Evolutionary conservation across 1,140 invertebrate species (phyloP).

Genomic region (Meteorus sp.): DNA sequence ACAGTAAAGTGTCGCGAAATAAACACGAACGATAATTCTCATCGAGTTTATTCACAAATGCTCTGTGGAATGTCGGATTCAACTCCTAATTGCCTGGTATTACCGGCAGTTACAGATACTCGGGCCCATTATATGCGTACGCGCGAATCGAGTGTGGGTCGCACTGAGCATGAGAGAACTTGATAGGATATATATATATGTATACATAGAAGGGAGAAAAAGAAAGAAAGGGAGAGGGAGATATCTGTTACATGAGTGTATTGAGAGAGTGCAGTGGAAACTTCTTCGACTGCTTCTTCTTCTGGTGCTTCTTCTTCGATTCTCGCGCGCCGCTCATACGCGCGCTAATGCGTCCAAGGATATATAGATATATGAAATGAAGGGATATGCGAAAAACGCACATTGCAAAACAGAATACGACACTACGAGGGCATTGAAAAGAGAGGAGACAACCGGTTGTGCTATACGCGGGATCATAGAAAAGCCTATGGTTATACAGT

Average conservation of each 20-base stretch:
- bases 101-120: slow-evolving; percentile 13
- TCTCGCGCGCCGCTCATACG: no score
- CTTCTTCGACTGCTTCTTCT: no score
- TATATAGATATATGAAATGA: no score
- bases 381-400: no score
- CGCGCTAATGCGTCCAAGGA: no score
- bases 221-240: no score
- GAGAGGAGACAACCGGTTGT: slow-evolving; percentile 54
- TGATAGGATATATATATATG: neutral
- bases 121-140: slow-evolving; percentile 11
- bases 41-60: neutral
- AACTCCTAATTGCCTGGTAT: slow-evolving; percentile 6
- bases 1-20: slow-evolving; percentile 2
- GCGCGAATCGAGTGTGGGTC: neutral
- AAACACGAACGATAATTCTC: slow-evolving; percentile 7
- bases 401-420: neutral
- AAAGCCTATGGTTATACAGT: slow-evolving; percentile 41
- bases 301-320: no score
- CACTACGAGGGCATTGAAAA: slow-evolving; percentile 23
- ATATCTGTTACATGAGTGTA: no score
- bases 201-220: no score
- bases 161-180: neutral
- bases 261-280: no score
- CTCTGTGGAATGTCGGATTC: neutral
- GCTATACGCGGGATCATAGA: slow-evolving; percentile 53